These are phyloP conservation scores for Andrena camellia DNA, from an alignment of 2,888 invertebrate species.

Conservation along the genomic window DNA sequence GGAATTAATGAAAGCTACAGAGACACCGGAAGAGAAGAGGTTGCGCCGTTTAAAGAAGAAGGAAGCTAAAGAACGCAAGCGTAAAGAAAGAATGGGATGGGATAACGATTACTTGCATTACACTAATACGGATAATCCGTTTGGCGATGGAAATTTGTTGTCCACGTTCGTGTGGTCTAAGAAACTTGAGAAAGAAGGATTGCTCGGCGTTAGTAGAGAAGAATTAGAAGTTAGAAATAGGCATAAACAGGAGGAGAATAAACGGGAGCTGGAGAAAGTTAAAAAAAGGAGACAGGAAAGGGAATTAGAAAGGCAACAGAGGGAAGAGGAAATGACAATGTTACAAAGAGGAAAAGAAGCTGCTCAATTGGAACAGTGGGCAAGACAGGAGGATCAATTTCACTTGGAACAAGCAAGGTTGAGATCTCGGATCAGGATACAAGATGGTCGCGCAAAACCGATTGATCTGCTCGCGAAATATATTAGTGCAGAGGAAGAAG, in stretches of 20 bases:
- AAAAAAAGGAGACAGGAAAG: slow-evolving; percentile 96
- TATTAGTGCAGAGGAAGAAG: slow-evolving; percentile 95
- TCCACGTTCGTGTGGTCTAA: slow-evolving; percentile 99
- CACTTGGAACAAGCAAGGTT: slow-evolving; percentile 98
- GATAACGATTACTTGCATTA: slow-evolving; percentile 98
- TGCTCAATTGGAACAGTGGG: slow-evolving; percentile 97
- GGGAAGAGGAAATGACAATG: slow-evolving; percentile 93
- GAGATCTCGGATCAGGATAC: slow-evolving; percentile 97
- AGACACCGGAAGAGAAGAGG: slow-evolving; percentile 98
- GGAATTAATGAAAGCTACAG: slow-evolving; percentile 93
- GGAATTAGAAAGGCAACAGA: slow-evolving; percentile 93
- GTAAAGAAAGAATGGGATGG: slow-evolving; percentile 98
- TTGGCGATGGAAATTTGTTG: slow-evolving; percentile 97
- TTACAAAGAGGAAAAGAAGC: slow-evolving; percentile 96
- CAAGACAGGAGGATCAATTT: slow-evolving; percentile 98
- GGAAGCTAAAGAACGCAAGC: slow-evolving; percentile 94
- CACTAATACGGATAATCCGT: slow-evolving; percentile 99
- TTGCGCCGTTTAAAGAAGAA: slow-evolving; percentile 95
- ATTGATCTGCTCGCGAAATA: slow-evolving; percentile 99
- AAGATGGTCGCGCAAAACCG: slow-evolving; percentile 98
- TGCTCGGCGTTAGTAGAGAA: slow-evolving; percentile 91
- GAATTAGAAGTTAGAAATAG: slow-evolving; percentile 94
- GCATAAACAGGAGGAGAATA: slow-evolving; percentile 96
- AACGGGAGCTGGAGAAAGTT: slow-evolving; percentile 95
- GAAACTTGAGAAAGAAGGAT: slow-evolving; percentile 97